Evolutionary conservation across 2,888 invertebrate genomes (phyloP), one percentile per base, ranked within the genome.

Genomic region (Calephelis perditalis): DNA sequence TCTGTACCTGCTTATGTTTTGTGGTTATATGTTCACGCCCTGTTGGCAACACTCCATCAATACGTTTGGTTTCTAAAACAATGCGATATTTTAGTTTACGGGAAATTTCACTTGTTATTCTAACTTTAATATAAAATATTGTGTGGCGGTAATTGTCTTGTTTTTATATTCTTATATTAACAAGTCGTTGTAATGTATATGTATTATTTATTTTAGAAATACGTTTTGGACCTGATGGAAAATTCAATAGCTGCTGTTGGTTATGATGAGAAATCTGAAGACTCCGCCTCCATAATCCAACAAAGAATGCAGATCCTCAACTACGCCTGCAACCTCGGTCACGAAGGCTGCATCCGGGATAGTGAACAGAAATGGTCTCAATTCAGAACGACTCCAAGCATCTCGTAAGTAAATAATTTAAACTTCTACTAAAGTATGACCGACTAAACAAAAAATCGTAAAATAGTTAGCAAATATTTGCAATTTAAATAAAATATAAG

Each of bases 271-370:
- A 68, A 61, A 0, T 1, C 65, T 0, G 66, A 67, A 0, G 94
- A 94, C 61, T 75, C 79, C 0, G 91, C 93, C 0, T 82, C 94
- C 0, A 89, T 85, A 0, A 92, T 92, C 56, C 86, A 94, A 35
- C 92, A 93, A 71, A 92, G 94, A 44, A 90, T 88, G 62, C 89
- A 92, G 64, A 85, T 93, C 45, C 70, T 94, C 62, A 86, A 91
- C 67, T 93, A 92, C 83, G 93, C 94, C 12, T 96, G 96, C 75
- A 90, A 90, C 68, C 87, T 93, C 44, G 93, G 92, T 2, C 86
- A 92, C 49, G 66, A 77, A 1, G 91, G 91, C 3, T 96, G 96
- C 70, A 74, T 92, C 5, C 67, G 71, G 0, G 84, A 92, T 70
- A 82, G 84, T 60, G 66, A 79, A 46, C 66, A 66, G 7, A 86